Base-by-base conservation (phyloP, 2,888 invertebrate genomes). In the Prosapia bicincta region DNA sequence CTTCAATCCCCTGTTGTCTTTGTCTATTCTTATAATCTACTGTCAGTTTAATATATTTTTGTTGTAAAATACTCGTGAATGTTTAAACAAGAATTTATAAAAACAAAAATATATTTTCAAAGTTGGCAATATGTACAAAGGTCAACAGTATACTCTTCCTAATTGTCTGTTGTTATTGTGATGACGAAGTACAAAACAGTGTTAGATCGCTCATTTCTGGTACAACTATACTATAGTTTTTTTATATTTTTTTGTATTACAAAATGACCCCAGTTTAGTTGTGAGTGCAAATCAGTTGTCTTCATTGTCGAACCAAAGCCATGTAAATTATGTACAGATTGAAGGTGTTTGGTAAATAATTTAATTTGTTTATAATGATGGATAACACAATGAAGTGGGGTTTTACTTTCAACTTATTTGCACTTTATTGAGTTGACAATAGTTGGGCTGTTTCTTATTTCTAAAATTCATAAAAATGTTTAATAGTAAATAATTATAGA, bases 401-500 rank as follows among this genome's bases (percentile, higher is more conserved):
- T 72, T 72, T 72, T 67, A 32, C 72, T 26, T 32, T 72, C 32
- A 67, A 72, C 32, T 72, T 32, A 32, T 72, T 72, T 26, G 66
- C 72, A 72, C 66, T 72, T 72, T 66, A 24, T 72, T 72, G 32
- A 67, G 67, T 72, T 72, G 72, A 72, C 72, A 72, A 72, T 66
- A 72, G 72, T 66, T 66, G 72, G 72, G 72, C 72, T 72, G 72
- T 72, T 72, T 72, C 72, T 28, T 66, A 69, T 69, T 30, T 32
- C 15, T 69, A 28, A 69, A 69, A 69, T 69, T 69, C 32, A 25
- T 30, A 74, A 69, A 74, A 30, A 70, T 74, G 69, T 74, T 69
- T 74, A 65, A 74, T 78, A 78, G 76, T 71, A 68, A 69, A 69
- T 76, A 74, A 72, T 74, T 74, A 77, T 70, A 74, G 54, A 28